A percentile compares a stretch with the other conserved stretches of the same genome.
Conservation (phyloP, 2,113 vertebrate genomes). For the Oryzias melastigma region DNA sequence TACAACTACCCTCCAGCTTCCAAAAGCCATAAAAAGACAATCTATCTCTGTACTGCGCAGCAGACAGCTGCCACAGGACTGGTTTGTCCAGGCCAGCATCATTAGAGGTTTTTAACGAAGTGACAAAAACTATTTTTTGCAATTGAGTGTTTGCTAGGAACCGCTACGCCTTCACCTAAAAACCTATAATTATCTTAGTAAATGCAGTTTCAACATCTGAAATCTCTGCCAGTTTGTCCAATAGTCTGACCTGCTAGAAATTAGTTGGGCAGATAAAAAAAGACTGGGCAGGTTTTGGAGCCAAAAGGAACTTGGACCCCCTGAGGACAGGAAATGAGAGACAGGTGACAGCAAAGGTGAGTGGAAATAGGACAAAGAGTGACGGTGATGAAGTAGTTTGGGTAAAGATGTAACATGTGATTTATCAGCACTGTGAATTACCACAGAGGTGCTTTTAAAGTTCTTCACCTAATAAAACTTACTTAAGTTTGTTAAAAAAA, state of each 20-base stretch:
- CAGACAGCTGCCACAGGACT: constrained; percentile 8
- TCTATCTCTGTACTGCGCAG: constrained; percentile 1
- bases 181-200: constrained; percentile 29
- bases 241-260: constrained; percentile 44
- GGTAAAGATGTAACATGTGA: constrained; percentile 52
- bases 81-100: constrained; percentile 3
- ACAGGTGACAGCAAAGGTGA: constrained; percentile 60
- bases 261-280: constrained; percentile 54
- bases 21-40: constrained; percentile 15
- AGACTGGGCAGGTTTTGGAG: constrained; percentile 45
- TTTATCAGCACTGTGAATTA: constrained; percentile 33
- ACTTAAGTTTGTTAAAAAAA: too few relatives aligned
- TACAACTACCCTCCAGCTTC: constrained; percentile 5
- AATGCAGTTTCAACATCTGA: constrained; percentile 33
- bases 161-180: constrained; percentile 8
- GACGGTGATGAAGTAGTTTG: constrained; percentile 46
- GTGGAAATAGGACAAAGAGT: constrained; percentile 59
- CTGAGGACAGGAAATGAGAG: constrained; percentile 51
- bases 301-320: constrained; percentile 62
- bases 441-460: constrained; percentile 24
- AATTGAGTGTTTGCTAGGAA: not conserved
- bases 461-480: constrained; percentile 8
- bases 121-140: not conserved
- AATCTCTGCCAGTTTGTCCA: constrained; percentile 40
- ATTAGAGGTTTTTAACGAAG: constrained; percentile 14